A percentile compares a stretch with the other conserved stretches of the same genome.
Conservation (phyloP, 2,888 invertebrate genomes). For the Eumacrocentrus americanus region DNA sequence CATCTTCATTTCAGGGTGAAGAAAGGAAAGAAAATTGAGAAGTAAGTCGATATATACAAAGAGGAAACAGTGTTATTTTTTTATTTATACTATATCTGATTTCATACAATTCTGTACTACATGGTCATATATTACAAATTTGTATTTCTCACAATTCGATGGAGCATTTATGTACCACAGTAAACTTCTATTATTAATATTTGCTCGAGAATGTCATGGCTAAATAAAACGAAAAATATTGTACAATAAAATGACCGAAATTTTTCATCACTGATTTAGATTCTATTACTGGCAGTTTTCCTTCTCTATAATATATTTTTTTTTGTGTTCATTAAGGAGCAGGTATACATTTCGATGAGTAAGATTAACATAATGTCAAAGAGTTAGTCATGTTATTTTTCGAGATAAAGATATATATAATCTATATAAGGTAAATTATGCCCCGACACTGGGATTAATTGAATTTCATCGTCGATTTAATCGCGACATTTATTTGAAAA, state of each 20-base stretch:
- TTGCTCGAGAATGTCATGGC: slow-evolving; percentile 39
- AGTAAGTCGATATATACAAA: slow-evolving; percentile 29
- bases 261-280: slow-evolving; percentile 10
- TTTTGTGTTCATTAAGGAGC: background rate
- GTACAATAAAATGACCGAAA: slow-evolving; percentile 8
- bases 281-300: slow-evolving; percentile 25
- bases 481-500: background rate
- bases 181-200: background rate
- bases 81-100: slow-evolving; percentile 47
- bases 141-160: slow-evolving; percentile 24
- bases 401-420: background rate
- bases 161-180: slow-evolving; percentile 2
- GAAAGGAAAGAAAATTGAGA: background rate
- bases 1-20: background rate
- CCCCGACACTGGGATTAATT: too few species aligned
- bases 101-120: slow-evolving; percentile 47
- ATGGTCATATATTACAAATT: slow-evolving; percentile 46
- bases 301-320: background rate
- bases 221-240: slow-evolving; percentile 31
- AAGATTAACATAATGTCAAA: background rate
- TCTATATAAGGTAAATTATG: slow-evolving; percentile 1
- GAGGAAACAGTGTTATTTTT: slow-evolving; percentile 50
- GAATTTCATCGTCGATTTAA: slow-evolving; percentile 11
- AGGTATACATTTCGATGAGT: background rate
- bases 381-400: slow-evolving; percentile 6